Percentiles rank a stretch among this genome's conserved stretches.
Evolutionary conservation across 1,140 invertebrate genomes (phyloP).

Genomic region (Samia ricini): DNA sequence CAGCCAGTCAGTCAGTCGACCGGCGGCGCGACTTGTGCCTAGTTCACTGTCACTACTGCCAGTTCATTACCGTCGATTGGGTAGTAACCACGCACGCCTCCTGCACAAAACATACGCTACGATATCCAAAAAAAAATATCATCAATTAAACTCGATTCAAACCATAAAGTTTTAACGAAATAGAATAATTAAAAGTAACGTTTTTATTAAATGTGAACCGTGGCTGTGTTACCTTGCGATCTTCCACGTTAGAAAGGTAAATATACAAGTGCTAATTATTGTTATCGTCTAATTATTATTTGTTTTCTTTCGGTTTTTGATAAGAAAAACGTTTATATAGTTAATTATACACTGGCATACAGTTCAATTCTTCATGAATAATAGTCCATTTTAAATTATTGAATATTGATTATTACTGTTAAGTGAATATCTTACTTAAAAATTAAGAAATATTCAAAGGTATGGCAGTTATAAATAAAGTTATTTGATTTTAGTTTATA

Average conservation of each 20-base stretch:
- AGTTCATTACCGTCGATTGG: background rate
- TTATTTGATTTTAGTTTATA: no score
- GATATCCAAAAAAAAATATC: conserved; percentile 1
- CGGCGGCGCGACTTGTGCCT: no score
- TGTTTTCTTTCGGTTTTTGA: background rate
- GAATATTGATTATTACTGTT: no score
- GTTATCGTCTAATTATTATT: background rate
- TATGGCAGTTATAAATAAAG: no score
- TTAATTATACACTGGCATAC: no score
- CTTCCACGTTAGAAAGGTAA: conserved; percentile 7
- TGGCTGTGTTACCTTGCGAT: background rate
- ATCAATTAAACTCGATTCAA: conserved; percentile 2
- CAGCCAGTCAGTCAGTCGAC: background rate
- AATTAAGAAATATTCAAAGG: no score
- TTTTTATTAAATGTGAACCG: background rate
- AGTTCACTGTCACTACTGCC: background rate
- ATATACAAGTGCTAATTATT: background rate
- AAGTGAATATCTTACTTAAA: no score
- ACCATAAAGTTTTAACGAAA: background rate
- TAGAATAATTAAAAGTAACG: background rate
- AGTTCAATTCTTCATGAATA: no score
- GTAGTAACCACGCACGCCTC: background rate
- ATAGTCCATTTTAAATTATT: no score
- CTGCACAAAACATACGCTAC: background rate
- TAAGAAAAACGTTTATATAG: background rate